Base-by-base conservation (phyloP, 1,140 invertebrate genomes). In the Leptestheria dahalacensis region DNA sequence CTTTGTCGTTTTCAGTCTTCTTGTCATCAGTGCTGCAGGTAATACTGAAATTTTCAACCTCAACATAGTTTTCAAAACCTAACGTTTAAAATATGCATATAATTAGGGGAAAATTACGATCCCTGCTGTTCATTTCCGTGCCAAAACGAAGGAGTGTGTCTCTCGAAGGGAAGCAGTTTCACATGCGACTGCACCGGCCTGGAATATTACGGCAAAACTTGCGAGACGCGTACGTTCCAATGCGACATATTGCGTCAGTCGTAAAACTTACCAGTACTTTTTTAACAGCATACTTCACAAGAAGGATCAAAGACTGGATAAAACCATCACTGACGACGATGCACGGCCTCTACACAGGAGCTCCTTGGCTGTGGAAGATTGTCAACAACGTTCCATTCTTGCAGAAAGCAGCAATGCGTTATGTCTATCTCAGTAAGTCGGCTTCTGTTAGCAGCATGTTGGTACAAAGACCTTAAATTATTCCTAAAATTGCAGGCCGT, bases 401-500 rank as follows among this genome's bases (percentile, higher is more conserved):
- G 3, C 61, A 62, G 18, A 29, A 41, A n/a, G 49, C 49, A 1
- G 57, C 57, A 2, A 62, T 62, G 61, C 49, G 50, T 3, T 62
- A 59, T 41, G 61, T 62, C 2, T 62, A 62, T 50, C 50, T 53
- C 20, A 62, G 61, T 47, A 58, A 47, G 41, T 58, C 52, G 20
- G 18, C 54, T n/a, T 12, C 21, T 47, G 20, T 18, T 23, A 23
- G 18, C 9, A n/a, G 51, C 24, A 12, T 56, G 41, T 9, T 52
- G 49, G 21, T 15, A 26, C 15, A 52, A 28, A 25, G 52, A 60
- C 47, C n/a, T 59, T 58, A 3, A n/a, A 54, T 47, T 64, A 29
- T 12, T 33, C 24, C n/a, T 50, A 25, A 11, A n/a, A 48, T 60
- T 33, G 24, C 66, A 72, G 70, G 66, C 29, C 63, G 70, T 21